Conservation (phyloP, 1,140 invertebrate species). For the Antheraea pernyi region DNA sequence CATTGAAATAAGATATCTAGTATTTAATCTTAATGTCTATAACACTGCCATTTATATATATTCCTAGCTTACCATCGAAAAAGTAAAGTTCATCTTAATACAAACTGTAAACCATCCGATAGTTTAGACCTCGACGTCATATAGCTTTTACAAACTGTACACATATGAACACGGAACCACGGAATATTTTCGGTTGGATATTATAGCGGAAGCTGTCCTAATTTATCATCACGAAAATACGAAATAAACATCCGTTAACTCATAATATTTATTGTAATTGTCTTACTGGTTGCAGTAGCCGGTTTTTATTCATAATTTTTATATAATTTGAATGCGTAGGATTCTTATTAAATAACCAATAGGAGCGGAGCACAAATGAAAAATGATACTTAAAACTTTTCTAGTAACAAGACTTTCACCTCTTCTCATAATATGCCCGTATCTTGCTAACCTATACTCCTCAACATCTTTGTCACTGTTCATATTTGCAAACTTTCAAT, state of each 20-base stretch:
- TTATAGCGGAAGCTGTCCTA: slow-evolving; percentile 7
- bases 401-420: no score
- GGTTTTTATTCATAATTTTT: background rate
- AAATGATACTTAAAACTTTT: no score
- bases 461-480: no score
- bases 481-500: no score
- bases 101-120: background rate
- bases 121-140: background rate
- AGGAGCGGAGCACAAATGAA: no score
- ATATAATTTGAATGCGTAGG: background rate
- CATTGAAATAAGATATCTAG: no score
- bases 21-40: no score
- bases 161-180: background rate
- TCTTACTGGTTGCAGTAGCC: background rate
- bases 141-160: background rate
- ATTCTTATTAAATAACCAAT: no score
- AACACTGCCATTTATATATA: no score
- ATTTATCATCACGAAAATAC: slow-evolving; percentile 7
- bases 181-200: background rate
- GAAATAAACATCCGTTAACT: slow-evolving; percentile 6
- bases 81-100: background rate
- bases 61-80: no score
- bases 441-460: no score
- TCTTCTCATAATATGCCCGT: no score
- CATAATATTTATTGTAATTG: slow-evolving; percentile 9